phyloP scores from a whole-genome alignment of 2,888 invertebrate species.

The Leptopilina syphax region DNA sequence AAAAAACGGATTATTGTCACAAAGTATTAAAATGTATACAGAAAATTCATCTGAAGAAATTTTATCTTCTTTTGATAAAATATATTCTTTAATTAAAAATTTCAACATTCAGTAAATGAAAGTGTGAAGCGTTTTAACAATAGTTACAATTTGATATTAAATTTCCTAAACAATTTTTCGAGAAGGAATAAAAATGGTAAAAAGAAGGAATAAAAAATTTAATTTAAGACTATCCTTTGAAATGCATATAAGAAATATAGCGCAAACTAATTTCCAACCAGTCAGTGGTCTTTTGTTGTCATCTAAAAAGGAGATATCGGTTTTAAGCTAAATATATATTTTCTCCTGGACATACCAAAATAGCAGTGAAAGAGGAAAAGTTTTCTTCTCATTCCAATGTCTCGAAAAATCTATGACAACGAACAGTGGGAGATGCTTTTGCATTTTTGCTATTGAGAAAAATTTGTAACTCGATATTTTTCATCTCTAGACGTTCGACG shows the following conservation, averaged over 20 bases:
- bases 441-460: not conserved
- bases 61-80: too few species aligned
- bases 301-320: not conserved
- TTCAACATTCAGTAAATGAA: too few species aligned
- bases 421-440: not conserved
- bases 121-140: too few species aligned
- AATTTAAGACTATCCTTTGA: not conserved
- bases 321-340: not conserved
- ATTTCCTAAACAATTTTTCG: not conserved
- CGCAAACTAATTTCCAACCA: not conserved
- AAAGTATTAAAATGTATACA: too few species aligned
- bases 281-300: not conserved
- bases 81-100: too few species aligned
- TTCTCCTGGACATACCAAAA: not conserved
- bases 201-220: not conserved
- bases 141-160: not conserved
- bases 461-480: slow-evolving; percentile 28
- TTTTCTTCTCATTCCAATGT: slow-evolving; percentile 9
- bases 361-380: not conserved
- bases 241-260: too few species aligned
- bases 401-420: slow-evolving; percentile 20
- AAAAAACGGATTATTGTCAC: too few species aligned
- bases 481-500: slow-evolving; percentile 25
- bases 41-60: too few species aligned
- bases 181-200: not conserved